Conservation (phyloP, 2,113 vertebrate species). For the Nothobranchius kuhntae region DNA sequence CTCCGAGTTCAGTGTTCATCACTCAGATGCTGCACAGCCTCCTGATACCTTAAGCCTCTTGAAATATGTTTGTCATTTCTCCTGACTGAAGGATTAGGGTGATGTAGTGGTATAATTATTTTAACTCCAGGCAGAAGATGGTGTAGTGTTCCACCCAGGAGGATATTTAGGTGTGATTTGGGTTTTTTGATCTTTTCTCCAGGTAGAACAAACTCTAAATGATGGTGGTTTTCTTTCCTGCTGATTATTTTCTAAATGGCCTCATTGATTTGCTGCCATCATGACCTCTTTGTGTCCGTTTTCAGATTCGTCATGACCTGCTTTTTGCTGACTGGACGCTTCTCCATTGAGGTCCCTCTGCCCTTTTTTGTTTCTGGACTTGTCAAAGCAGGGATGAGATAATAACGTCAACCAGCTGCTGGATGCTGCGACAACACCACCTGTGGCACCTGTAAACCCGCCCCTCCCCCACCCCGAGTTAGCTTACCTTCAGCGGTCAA, state of each 20-base stretch:
- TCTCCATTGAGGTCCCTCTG: constrained; percentile 42
- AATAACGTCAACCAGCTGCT: constrained; percentile 60
- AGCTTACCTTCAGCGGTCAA: constrained; percentile 35
- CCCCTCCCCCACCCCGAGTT: constrained; percentile 10
- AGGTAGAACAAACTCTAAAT: no score
- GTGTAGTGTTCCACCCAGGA: no score
- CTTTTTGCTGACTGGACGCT: constrained; percentile 44
- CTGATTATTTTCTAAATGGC: neutral
- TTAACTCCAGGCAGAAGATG: no score
- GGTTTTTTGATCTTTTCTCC: no score
- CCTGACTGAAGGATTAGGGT: constrained; percentile 20
- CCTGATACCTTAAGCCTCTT: constrained; percentile 32
- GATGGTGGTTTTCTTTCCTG: neutral
- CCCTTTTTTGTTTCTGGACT: constrained; percentile 43
- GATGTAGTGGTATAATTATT: no score
- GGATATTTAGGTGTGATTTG: no score
- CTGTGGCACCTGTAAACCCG: constrained; percentile 59
- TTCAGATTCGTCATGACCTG: constrained; percentile 67
- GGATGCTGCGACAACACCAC: constrained; percentile 64
- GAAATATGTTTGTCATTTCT: constrained; percentile 31
- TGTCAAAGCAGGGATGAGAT: constrained; percentile 75
- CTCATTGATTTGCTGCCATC: neutral
- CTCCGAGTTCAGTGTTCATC: constrained; percentile 11
- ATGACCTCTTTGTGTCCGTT: constrained; percentile 9
- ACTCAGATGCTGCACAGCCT: constrained; percentile 18